Percentiles rank a stretch among this genome's conserved stretches.
These are phyloP conservation scores for Drosophila cyrtoloma DNA, from an alignment of 2,888 invertebrate species.

Conservation along the genomic window DNA sequence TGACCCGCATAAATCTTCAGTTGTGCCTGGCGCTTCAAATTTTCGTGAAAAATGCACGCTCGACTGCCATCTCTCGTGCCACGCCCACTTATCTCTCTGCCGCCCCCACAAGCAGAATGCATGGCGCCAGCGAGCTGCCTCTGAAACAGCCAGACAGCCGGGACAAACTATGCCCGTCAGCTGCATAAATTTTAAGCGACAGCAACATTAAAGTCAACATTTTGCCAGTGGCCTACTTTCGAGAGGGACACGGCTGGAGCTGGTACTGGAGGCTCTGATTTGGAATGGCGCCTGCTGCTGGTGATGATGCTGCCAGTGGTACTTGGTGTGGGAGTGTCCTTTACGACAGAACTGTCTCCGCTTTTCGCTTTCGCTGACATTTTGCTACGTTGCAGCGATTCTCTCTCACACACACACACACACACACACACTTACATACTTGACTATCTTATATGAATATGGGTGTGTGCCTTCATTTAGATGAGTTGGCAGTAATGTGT, in stretches of 20 bases:
- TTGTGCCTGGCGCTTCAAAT: slow-evolving; percentile 39
- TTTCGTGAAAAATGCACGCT: slow-evolving; percentile 61
- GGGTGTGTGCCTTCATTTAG: slow-evolving; percentile 53
- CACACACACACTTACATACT: slow-evolving; percentile 13
- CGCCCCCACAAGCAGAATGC: slow-evolving; percentile 31
- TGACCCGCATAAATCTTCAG: slow-evolving; percentile 73
- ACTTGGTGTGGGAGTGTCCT: slow-evolving; percentile 23
- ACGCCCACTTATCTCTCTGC: slow-evolving; percentile 35
- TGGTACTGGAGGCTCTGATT: slow-evolving; percentile 1
- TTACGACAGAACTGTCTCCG: slow-evolving; percentile 48
- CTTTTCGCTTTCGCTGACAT: slow-evolving; percentile 76
- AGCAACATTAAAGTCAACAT: slow-evolving; percentile 81
- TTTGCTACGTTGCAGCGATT: slow-evolving; percentile 44
- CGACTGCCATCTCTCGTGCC: slow-evolving; percentile 29
- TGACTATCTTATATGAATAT: slow-evolving; percentile 21
- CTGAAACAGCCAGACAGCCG: slow-evolving; percentile 51
- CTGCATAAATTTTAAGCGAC: slow-evolving; percentile 78
- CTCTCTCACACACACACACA: slow-evolving; percentile 8
- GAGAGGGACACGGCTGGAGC: slow-evolving; percentile 5
- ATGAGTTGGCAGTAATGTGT: slow-evolving; percentile 75
- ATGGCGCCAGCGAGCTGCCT: slow-evolving; percentile 18
- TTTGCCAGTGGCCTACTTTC: slow-evolving; percentile 79
- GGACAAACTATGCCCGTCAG: slow-evolving; percentile 67
- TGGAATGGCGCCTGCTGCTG: slow-evolving; percentile 20
- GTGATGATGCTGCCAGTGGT: slow-evolving; percentile 19